phyloP scores from a whole-genome alignment of 2,888 invertebrate species.

The Calameuta filiformis region DNA sequence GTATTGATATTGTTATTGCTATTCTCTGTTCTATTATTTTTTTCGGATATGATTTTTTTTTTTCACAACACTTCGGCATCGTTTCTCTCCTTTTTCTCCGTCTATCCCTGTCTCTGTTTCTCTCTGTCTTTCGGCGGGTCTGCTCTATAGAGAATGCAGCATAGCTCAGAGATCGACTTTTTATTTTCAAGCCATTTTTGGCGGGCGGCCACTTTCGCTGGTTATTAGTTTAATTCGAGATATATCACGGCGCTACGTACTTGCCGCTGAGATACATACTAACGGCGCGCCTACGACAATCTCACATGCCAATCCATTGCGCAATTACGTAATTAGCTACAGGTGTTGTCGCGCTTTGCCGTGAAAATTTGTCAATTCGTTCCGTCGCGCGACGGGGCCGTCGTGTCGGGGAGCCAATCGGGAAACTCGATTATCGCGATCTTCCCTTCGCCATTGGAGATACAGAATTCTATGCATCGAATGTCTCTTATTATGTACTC shows the following conservation, averaged over 20 bases:
- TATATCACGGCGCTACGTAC: slow-evolving; percentile 35
- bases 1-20: not conserved
- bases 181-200: slow-evolving; percentile 61
- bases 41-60: not conserved
- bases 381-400: not conserved
- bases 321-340: slow-evolving; percentile 17
- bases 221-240: slow-evolving; percentile 61
- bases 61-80: not conserved
- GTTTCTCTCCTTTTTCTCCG: not conserved
- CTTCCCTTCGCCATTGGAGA: not conserved
- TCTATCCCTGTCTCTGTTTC: not conserved
- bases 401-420: not conserved
- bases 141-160: not conserved
- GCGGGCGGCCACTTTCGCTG: slow-evolving; percentile 58
- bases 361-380: slow-evolving; percentile 8
- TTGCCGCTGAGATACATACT: not conserved
- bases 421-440: not conserved
- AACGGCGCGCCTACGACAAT: not conserved
- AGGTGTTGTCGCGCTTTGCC: slow-evolving; percentile 13
- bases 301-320: not conserved
- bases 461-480: not conserved
- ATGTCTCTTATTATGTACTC: not conserved
- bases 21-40: not conserved
- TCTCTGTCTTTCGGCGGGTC: not conserved
- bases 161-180: slow-evolving; percentile 29